Conservation (phyloP, 2,888 invertebrate genomes). For the Drosophila maculinotata region DNA sequence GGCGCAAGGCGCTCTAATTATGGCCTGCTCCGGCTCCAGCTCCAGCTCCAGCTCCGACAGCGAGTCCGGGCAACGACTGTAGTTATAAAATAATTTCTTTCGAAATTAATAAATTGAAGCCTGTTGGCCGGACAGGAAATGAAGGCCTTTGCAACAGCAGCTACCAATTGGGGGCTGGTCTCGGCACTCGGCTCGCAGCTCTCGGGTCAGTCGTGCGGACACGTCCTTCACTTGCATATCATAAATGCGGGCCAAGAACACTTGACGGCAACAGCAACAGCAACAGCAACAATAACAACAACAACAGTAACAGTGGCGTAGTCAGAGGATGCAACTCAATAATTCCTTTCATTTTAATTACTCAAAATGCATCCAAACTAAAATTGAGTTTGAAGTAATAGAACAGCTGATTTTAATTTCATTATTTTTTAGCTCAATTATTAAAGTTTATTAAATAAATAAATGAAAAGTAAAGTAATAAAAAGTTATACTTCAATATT, state of each 20-base stretch:
- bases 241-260: constrained; percentile 52
- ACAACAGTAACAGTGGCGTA: constrained; percentile 26
- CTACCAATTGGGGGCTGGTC: constrained; percentile 43
- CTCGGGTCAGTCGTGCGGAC: constrained; percentile 34
- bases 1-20: constrained; percentile 55
- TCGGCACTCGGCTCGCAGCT: not conserved
- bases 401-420: too few relatives aligned
- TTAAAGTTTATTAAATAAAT: not conserved
- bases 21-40: too few relatives aligned
- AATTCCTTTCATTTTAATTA: too few relatives aligned
- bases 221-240: constrained; percentile 55
- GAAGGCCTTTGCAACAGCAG: constrained; percentile 49
- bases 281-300: not conserved
- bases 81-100: constrained; percentile 76
- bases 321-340: constrained; percentile 9
- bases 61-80: too few relatives aligned
- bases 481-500: too few relatives aligned
- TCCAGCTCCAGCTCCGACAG: too few relatives aligned
- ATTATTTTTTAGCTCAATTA: not conserved
- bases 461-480: not conserved
- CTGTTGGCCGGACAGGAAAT: constrained; percentile 62
- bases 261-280: constrained; percentile 18
- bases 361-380: too few relatives aligned
- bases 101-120: constrained; percentile 79
- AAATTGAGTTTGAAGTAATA: too few relatives aligned